Evolutionary conservation across 2,113 vertebrate genomes (phyloP), one percentile per base, ranked within the genome.

Genomic region (sheep (Ovis aries)): DNA sequence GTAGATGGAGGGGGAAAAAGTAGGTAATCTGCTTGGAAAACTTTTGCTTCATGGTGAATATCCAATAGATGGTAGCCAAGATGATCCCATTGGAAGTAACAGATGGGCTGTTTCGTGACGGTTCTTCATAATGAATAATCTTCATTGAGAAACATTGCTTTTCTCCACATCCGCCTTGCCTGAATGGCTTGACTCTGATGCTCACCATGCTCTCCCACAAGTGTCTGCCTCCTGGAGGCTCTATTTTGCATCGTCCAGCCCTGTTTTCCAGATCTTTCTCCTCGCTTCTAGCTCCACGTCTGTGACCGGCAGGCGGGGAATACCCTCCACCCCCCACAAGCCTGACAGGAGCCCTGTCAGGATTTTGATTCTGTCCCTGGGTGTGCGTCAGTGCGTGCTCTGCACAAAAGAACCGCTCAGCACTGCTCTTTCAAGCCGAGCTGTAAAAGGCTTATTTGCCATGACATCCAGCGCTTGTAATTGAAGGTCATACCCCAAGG

Each of bases 401-500:
- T 43, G 89, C 92, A 92, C 95, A 81, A 91, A 97, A 92, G 88
- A 96, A 50, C 62, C 74, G 9, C 60, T 96, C 83, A 10, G 86
- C 89, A 77, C 7, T 82, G 91, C 96, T 95, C 91, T 94, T 64
- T 62, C 96, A 91, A 62, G 60, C 71, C 1, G 2, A 52, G 95
- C 80, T 96, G 96, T 95, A 53, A 90, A 96, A 83, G 95, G 95
- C 97, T 96, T 96, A 97, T 96, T 97, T 95, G 90, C 96, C 97
- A 91, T 97, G 97, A 98, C 97, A 96, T 87, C 94, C 95, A 94
- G 92, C 62, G 43, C 96, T 95, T 92, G 95, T 94, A 94, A 97
- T 93, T 94, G 81, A 96, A 96, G 95, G 96, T 97, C 97, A 94
- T 90, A 80, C 96, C 98, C 98, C 5, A 62, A 94, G 97, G 98